Conservation (phyloP, 1,140 invertebrate species). For the Drosophila triauraria region DNA sequence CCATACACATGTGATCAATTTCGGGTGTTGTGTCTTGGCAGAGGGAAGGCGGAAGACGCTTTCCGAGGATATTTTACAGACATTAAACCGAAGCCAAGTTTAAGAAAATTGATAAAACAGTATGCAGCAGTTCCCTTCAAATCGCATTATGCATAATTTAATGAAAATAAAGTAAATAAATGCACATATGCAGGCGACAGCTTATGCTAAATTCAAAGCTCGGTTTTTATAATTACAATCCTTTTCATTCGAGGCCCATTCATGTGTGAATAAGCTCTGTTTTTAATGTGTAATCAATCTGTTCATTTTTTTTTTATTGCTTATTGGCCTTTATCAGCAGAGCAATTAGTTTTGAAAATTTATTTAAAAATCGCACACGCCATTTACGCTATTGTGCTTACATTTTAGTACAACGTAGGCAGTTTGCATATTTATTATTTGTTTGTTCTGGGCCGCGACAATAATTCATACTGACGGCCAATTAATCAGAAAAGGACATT, state of each 20-base stretch:
- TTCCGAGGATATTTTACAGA: constrained; percentile 50
- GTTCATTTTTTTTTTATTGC: constrained; percentile 30
- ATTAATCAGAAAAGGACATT: constrained; percentile 84
- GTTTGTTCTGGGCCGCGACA: constrained; percentile 68
- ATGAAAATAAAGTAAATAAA: constrained; percentile 15
- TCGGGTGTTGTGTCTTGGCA: constrained; percentile 27
- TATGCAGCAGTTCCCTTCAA: background rate
- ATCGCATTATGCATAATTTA: constrained; percentile 20
- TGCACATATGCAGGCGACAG: constrained; percentile 3
- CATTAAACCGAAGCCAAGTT: constrained; percentile 38
- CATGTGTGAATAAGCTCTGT: constrained; percentile 44
- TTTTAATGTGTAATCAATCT: constrained; percentile 53
- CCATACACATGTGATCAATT: constrained; percentile 67
- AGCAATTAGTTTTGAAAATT: constrained; percentile 69
- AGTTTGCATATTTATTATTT: constrained; percentile 79
- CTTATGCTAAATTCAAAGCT: constrained; percentile 12
- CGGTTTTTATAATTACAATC: constrained; percentile 31
- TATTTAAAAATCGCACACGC: constrained; percentile 45
- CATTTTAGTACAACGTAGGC: constrained; percentile 58
- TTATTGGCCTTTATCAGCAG: constrained; percentile 53
- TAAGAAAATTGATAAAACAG: constrained; percentile 22
- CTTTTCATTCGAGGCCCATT: constrained; percentile 16
- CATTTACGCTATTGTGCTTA: constrained; percentile 63
- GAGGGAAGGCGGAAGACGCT: constrained; percentile 29
- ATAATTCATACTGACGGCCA: constrained; percentile 80